phyloP scores from a whole-genome alignment of 2,113 vertebrate genomes.

The Bathybates hornii region DNA sequence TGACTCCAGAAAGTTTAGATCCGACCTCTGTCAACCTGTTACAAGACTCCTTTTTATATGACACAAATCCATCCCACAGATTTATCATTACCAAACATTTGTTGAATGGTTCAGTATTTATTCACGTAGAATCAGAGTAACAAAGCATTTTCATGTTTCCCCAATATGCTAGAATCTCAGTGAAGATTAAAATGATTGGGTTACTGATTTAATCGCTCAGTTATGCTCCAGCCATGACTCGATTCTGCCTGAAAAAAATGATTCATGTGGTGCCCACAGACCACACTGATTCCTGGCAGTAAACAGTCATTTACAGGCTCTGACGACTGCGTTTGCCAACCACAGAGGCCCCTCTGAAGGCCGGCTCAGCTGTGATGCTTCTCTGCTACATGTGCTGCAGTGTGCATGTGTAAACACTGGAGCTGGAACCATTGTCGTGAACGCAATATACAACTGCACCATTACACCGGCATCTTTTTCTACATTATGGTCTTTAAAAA shows the following conservation, averaged over 20 bases:
- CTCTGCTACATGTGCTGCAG: neutral
- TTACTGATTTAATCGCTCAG: neutral
- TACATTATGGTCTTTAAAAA: neutral
- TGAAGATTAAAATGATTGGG: neutral
- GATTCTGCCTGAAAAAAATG: neutral
- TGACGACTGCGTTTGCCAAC: neutral
- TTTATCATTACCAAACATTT: neutral
- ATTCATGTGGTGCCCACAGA: neutral
- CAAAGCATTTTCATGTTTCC: neutral
- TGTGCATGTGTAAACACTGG: neutral
- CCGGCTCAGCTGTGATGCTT: neutral
- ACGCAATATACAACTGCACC: too few species aligned
- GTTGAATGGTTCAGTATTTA: neutral
- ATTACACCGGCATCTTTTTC: too few species aligned
- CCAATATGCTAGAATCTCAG: neutral
- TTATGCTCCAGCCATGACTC: neutral
- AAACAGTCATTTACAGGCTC: neutral
- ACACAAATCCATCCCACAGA: neutral
- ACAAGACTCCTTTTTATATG: neutral
- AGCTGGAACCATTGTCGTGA: rapidly evolving
- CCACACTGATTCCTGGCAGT: neutral
- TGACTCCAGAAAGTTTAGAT: neutral
- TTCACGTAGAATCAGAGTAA: neutral
- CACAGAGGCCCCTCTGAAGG: neutral
- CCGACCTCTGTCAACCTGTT: neutral